Base-by-base conservation (phyloP, 2,113 vertebrate species). In the Poeciliopsis prolifica region DNA sequence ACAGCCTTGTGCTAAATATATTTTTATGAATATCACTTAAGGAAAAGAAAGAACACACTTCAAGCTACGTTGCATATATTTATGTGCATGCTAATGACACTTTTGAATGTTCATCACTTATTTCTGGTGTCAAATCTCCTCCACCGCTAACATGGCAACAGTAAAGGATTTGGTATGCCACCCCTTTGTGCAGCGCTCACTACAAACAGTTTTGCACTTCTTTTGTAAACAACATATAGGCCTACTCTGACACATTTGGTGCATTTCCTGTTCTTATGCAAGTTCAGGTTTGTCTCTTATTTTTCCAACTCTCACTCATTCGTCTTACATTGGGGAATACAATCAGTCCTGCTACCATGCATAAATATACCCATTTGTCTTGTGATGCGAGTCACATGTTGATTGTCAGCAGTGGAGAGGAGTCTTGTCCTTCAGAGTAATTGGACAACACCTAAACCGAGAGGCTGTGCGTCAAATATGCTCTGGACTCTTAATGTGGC, bases 321-420 rank as follows among this genome's bases (percentile, higher is more conserved):
- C 1, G 31, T 90, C 85, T 87, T 85, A 60, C 61, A 31, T 76
- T 75, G 37, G 79, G 54, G 67, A 22, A 62, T 92, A 84, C 79
- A 85, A 79, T 88, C 79, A 79, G 65, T 61, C 22, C 67, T 42
- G 68, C 72, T 88, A 0, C 61, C 58, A 73, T 70, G 35, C 30
- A 82, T 92, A 91, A 90, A 91, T 88, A 86, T 87, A 87, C 51
- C 65, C 81, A 89, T 91, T 90, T 82, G 82, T 92, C 86, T 84
- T 81, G 51, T 78, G 80, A 90, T 79, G 84, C 79, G 65, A 89
- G 80, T 89, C 85, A 88, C 83, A 85, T 84, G 84, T 87, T 88
- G 81, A 81, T 88, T 88, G 89, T 92, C 86, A 80, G 86, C 44
- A 77, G 81, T 83, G 40, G 85, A 86, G 82, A 81, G 78, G 65